A percentile compares a stretch with the other conserved stretches of the same genome.
These are phyloP conservation scores for Odontothrips loti DNA, from an alignment of 2,888 invertebrate species.

Conservation along the genomic window DNA sequence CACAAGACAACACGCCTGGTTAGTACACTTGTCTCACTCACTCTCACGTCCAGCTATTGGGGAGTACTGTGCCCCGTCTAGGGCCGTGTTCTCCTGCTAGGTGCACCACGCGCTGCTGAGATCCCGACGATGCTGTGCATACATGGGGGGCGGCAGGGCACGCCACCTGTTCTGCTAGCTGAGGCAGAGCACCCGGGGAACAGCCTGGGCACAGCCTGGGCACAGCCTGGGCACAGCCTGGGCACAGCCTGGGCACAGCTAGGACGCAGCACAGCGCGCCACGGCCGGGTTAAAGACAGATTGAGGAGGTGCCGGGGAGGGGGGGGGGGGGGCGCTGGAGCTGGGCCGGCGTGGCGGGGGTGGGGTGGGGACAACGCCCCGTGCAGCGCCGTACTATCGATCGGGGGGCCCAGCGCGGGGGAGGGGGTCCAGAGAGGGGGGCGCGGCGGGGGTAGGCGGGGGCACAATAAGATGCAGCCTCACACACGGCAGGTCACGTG, in stretches of 20 bases:
- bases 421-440: constrained; percentile 1
- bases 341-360: constrained; percentile 43
- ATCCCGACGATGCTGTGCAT: no score
- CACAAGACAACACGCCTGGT: no score
- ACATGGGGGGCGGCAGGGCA: no score
- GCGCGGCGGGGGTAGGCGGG: not conserved
- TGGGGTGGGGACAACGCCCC: constrained; percentile 46
- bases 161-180: constrained; percentile 11
- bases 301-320: constrained; percentile 42
- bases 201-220: not conserved
- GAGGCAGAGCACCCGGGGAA: no score
- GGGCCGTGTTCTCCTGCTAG: no score
- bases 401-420: constrained; percentile 29
- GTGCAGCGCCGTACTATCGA: constrained; percentile 46
- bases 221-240: constrained; percentile 30
- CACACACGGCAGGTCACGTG: not conserved
- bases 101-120: no score
- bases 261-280: constrained; percentile 34
- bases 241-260: not conserved
- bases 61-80: no score
- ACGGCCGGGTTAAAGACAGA: constrained; percentile 33
- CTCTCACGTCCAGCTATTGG: no score
- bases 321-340: constrained; percentile 41
- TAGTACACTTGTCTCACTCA: no score
- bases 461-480: constrained; percentile 4